phyloP scores from a whole-genome alignment of 2,888 invertebrate genomes.

The Hecatera dysodea region DNA sequence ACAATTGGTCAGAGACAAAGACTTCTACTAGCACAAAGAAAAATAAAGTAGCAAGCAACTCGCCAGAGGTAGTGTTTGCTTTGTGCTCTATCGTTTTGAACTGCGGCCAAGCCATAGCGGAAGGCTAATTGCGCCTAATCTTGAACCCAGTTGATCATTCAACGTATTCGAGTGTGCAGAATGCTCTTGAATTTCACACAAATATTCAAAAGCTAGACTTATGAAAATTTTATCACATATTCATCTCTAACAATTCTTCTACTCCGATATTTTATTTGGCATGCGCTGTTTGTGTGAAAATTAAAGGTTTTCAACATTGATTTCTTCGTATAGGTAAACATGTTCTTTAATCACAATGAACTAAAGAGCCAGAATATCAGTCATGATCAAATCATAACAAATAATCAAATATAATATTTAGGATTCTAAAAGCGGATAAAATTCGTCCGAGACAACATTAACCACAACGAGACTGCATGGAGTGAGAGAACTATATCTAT shows the following conservation, averaged over 20 bases:
- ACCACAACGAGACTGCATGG: background rate
- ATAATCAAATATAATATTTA: background rate
- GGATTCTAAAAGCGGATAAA: background rate
- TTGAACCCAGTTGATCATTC: slow-evolving; percentile 62
- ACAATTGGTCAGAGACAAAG: slow-evolving; percentile 80
- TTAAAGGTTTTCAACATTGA: background rate
- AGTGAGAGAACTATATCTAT: background rate
- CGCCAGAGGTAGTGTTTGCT: slow-evolving; percentile 74
- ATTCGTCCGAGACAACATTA: background rate
- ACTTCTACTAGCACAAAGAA: slow-evolving; percentile 67
- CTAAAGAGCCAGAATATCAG: background rate
- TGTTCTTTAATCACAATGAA: background rate
- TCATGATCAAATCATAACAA: too few species aligned
- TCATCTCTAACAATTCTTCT: slow-evolving; percentile 1
- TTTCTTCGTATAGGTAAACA: background rate
- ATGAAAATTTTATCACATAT: background rate
- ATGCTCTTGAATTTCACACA: slow-evolving; percentile 28
- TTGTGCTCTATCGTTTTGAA: slow-evolving; percentile 79
- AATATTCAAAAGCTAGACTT: slow-evolving; percentile 2
- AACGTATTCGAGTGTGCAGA: slow-evolving; percentile 35
- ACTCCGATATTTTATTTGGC: background rate
- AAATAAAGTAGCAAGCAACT: slow-evolving; percentile 73
- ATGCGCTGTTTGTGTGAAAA: background rate
- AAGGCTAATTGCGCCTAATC: slow-evolving; percentile 78
- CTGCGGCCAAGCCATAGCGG: slow-evolving; percentile 77